Evolutionary conservation across 2,888 invertebrate species (phyloP).

Genomic region (Lycia hirtaria): DNA sequence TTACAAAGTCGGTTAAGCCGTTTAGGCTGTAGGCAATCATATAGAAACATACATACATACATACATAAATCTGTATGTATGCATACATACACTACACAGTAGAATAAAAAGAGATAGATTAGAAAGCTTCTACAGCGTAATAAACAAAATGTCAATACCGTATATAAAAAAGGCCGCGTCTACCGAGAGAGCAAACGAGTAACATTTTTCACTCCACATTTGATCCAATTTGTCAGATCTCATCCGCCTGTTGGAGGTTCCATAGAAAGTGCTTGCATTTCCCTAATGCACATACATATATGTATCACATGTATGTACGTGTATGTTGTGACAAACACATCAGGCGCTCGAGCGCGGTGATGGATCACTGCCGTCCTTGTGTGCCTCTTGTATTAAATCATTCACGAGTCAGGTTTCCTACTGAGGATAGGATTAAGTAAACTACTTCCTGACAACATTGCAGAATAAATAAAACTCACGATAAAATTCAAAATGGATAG

Average conservation of each 20-base stretch:
- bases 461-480: background rate
- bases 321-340: slow-evolving; percentile 24
- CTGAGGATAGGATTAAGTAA: background rate
- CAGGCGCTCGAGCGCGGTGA: slow-evolving; percentile 21
- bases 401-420: slow-evolving; percentile 11
- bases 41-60: background rate
- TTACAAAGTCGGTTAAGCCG: no score
- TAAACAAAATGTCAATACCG: slow-evolving; percentile 2
- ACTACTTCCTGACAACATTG: background rate
- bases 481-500: background rate
- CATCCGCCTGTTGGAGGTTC: background rate
- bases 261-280: slow-evolving; percentile 16
- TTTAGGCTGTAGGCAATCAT: no score
- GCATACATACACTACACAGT: no score
- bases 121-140: no score
- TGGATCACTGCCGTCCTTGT: slow-evolving; percentile 17
- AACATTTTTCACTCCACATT: slow-evolving; percentile 17
- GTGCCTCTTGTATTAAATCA: slow-evolving; percentile 21
- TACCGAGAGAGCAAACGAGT: slow-evolving; percentile 4
- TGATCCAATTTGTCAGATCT: slow-evolving; percentile 11
- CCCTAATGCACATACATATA: slow-evolving; percentile 23
- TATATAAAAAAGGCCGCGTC: background rate
- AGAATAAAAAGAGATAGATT: no score
- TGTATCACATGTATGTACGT: slow-evolving; percentile 7
- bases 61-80: no score